These are phyloP conservation scores for Aporrectodea caliginosa DNA, from an alignment of 1,140 invertebrate genomes.

Conservation along the genomic window DNA sequence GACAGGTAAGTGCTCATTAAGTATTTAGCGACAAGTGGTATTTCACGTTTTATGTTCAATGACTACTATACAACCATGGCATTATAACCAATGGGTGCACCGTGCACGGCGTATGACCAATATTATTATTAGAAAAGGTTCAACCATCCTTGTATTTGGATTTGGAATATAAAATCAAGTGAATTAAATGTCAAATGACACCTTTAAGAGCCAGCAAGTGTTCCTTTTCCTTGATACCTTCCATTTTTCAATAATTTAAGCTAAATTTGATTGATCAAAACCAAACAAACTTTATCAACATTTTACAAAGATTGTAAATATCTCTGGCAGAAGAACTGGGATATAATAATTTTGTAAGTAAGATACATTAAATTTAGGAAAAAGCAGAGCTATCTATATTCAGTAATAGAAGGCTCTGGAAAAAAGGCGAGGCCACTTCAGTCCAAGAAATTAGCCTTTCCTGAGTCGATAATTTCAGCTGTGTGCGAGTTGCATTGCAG, in stretches of 20 bases:
- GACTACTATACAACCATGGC: not conserved
- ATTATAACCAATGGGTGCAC: not conserved
- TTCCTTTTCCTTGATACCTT: slow-evolving; percentile 23
- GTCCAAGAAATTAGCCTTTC: no score
- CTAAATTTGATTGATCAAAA: no score
- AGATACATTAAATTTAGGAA: no score
- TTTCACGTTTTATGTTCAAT: not conserved
- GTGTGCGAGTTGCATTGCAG: no score
- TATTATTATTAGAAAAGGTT: not conserved
- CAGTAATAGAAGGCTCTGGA: no score
- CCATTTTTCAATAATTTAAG: slow-evolving; percentile 7
- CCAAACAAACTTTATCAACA: no score
- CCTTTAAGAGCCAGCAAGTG: slow-evolving; percentile 28
- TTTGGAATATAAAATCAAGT: not conserved
- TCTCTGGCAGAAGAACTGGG: no score
- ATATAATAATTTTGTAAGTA: no score
- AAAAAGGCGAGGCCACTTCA: no score
- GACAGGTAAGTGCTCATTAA: not conserved
- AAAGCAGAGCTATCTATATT: no score
- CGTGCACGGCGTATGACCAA: not conserved
- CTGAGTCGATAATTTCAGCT: no score
- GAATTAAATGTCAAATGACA: not conserved
- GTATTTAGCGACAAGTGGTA: not conserved
- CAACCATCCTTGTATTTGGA: not conserved
- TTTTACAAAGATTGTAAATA: no score